Evolutionary conservation across 92 coral and sea anemone species (phyloP), one percentile per base, ranked within the genome.

Genomic region (Phenganax stokvisi): DNA sequence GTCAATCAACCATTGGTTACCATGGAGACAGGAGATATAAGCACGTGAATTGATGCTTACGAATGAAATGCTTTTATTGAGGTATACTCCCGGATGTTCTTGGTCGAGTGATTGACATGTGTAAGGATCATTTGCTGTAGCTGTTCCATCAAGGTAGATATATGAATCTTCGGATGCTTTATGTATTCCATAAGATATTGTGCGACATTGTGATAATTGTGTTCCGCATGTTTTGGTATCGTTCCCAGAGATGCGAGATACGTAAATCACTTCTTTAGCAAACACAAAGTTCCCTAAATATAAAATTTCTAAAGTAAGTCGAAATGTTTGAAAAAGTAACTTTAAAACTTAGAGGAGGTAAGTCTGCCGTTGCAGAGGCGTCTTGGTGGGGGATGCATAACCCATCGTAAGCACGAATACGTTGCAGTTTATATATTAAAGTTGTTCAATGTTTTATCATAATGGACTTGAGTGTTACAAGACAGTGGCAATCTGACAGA

Each of bases 1-100:
- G 72, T 77, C 56, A n/a, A 84, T 53, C 8, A 84, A 3, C 87
- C 87, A 84, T 56, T 77, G 47, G 9, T 69, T 70, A 27, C 75
- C 72, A 15, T 70, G 29, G 30, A 16, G 29, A 30, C 84, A 81
- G 20, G 17, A 16, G 30, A 81, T 56, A 55, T 81, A 66, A 81
- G 64, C 84, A 30, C 17, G 84, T 56, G 84, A 70, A 12, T 8
- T 27, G 25, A 51, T 12, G 57, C 84, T 67, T 51, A 54, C 56
- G 51, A 81, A 68, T 28, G 55, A 51, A 54, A 81, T 68, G 37
- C 73, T 56, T 58, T 54, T 81, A 77, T 51, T 44, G 57, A 81
- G 77, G 58, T 81, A 69, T 63, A 81, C 25, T 55, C 84, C 84
- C 78, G 71, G 56, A 67, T 81, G 56, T 51, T 55, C 10, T 81